Conservation (phyloP, 2,113 vertebrate species). For the Thalassarche chlororhynchos region DNA sequence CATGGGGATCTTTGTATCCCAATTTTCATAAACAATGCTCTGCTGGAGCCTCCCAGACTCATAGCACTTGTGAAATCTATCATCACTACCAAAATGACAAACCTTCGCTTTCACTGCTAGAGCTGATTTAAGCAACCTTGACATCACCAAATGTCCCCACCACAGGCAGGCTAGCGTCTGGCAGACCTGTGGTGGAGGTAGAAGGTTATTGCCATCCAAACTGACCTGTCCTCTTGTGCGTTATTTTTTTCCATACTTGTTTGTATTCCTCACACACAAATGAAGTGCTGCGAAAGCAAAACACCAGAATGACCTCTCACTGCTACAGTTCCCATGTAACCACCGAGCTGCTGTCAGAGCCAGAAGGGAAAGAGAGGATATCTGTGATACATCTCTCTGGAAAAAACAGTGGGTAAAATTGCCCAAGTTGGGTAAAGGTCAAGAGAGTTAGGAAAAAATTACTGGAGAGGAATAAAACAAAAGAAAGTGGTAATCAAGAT, state of each 20-base stretch:
- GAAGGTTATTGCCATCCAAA: neutral
- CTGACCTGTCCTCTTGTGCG: neutral
- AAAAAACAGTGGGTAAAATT: neutral
- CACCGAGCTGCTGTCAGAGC: neutral
- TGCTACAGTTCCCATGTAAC: neutral
- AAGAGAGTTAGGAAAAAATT: neutral
- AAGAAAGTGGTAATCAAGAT: neutral
- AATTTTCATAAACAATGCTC: rapidly evolving
- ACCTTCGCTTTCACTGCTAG: neutral
- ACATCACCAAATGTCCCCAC: neutral
- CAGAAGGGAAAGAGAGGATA: neutral
- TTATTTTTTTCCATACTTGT: neutral
- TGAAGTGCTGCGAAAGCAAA: neutral
- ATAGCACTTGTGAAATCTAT: neutral
- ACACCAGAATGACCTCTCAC: neutral
- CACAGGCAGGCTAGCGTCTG: neutral
- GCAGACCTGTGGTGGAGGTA: neutral
- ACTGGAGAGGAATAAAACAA: neutral
- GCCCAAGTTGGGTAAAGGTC: neutral
- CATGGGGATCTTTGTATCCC: neutral
- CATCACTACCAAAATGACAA: neutral
- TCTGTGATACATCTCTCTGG: neutral
- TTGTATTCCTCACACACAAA: neutral
- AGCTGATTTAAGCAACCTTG: neutral
- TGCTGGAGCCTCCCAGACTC: neutral